phyloP scores from a whole-genome alignment of 2,797 vertebrate species.

The Distichodus sexfasciatus region DNA sequence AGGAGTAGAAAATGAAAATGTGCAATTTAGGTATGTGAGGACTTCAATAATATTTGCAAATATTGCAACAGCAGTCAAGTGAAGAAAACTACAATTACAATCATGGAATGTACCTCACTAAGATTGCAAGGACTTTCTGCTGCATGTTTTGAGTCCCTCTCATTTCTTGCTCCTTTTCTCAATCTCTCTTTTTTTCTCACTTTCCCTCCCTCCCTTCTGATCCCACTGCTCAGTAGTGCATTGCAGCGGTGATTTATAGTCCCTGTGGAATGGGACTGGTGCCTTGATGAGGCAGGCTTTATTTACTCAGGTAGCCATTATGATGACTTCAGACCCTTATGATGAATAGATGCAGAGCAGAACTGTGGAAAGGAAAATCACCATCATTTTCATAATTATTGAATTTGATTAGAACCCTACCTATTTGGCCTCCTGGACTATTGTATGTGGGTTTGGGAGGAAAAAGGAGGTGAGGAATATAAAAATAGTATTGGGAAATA shows the following conservation, averaged over 20 bases:
- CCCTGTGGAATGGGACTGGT: slow-evolving; percentile 42
- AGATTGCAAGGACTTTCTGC: neutral
- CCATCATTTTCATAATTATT: slow-evolving; percentile 36
- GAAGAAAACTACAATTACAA: no score
- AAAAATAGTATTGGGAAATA: no score
- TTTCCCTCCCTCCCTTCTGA: neutral
- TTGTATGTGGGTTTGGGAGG: slow-evolving; percentile 6
- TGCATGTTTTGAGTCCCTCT: neutral
- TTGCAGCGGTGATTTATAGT: slow-evolving; percentile 62
- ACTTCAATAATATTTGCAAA: no score
- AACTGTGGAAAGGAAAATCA: slow-evolving; percentile 25
- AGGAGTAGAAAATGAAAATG: no score
- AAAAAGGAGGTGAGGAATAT: neutral
- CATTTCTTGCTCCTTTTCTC: no score
- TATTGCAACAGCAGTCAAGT: no score
- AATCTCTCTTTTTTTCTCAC: neutral
- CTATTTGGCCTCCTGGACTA: neutral
- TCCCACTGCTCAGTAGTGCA: slow-evolving; percentile 33
- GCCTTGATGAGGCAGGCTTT: slow-evolving; percentile 59
- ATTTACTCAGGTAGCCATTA: slow-evolving; percentile 57
- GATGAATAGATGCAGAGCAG: slow-evolving; percentile 33
- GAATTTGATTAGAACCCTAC: slow-evolving; percentile 43
- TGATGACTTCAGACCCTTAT: slow-evolving; percentile 43
- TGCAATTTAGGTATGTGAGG: no score
- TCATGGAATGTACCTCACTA: no score